Percentiles rank a stretch among this genome's conserved stretches.
phyloP scores from a whole-genome alignment of 2,888 invertebrate species.

The Aleiodes leptofemur region DNA sequence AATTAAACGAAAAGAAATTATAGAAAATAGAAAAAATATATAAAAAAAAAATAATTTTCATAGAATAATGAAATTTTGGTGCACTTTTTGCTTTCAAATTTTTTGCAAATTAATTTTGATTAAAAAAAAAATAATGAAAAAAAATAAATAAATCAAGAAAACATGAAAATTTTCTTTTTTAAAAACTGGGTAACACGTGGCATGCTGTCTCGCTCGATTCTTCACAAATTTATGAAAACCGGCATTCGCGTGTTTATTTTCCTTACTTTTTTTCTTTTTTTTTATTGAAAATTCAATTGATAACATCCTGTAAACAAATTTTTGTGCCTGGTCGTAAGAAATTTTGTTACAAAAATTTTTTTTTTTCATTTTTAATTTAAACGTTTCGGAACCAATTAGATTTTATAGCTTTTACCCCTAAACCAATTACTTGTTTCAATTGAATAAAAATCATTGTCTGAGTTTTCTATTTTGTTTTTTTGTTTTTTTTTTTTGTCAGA shows the following conservation, averaged over 20 bases:
- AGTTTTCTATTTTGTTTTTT: constrained; percentile 15
- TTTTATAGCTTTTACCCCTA: constrained; percentile 62
- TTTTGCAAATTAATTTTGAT: neutral
- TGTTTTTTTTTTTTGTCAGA: constrained; percentile 38
- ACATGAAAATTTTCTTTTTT: constrained; percentile 29
- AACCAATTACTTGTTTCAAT: constrained; percentile 38
- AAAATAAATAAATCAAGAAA: constrained; percentile 52
- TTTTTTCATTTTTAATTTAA: constrained; percentile 2
- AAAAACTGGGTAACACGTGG: constrained; percentile 62
- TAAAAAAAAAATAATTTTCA: constrained; percentile 56
- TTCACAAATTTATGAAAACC: constrained; percentile 75
- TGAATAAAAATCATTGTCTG: constrained; percentile 30
- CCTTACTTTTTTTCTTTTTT: neutral
- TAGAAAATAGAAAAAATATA: constrained; percentile 53
- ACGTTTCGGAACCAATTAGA: constrained; percentile 68
- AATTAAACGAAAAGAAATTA: constrained; percentile 48
- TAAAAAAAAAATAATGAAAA: constrained; percentile 49
- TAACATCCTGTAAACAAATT: constrained; percentile 74
- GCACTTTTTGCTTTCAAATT: constrained; percentile 9
- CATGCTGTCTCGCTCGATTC: constrained; percentile 75
- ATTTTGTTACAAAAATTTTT: constrained; percentile 73
- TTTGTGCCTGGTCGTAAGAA: constrained; percentile 64
- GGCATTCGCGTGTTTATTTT: constrained; percentile 65
- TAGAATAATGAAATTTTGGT: constrained; percentile 53
- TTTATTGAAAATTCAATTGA: neutral